phyloP scores from a whole-genome alignment of 2,888 invertebrate genomes.

The Silvanus unidentatus region DNA sequence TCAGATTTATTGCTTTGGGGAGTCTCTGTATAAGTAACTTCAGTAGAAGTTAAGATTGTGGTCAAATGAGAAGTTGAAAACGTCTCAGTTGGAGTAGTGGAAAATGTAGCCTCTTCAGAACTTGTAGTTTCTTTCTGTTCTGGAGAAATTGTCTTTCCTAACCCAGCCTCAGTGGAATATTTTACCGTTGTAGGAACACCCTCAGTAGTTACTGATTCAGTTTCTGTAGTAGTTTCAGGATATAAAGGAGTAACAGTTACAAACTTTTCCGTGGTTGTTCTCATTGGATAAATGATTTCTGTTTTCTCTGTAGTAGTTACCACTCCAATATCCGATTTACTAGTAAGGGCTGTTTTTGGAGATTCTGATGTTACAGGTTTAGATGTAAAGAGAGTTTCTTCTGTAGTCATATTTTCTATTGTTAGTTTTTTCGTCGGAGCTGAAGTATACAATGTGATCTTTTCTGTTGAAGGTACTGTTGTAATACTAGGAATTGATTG shows the following conservation, averaged over 20 bases:
- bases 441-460: too few relatives aligned
- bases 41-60: too few relatives aligned
- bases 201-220: conserved; percentile 24
- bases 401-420: conserved; percentile 6
- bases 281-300: conserved; percentile 24
- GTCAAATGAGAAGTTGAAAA: too few relatives aligned
- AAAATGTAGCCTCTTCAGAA: too few relatives aligned
- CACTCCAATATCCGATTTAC: not conserved
- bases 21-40: too few relatives aligned
- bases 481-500: too few relatives aligned
- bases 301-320: conserved; percentile 18
- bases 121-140: too few relatives aligned
- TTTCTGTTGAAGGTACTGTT: too few relatives aligned
- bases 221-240: conserved; percentile 17
- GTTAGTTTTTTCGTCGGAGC: conserved; percentile 12
- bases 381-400: conserved; percentile 8
- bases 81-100: too few relatives aligned
- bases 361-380: conserved; percentile 6
- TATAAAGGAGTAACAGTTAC: conserved; percentile 27
- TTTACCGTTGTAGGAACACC: not conserved
- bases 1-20: too few relatives aligned
- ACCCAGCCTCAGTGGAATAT: too few relatives aligned
- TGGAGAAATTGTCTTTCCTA: too few relatives aligned
- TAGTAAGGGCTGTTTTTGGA: not conserved
- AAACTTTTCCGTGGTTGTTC: conserved; percentile 24